These are phyloP conservation scores for Mycteria americana DNA, from an alignment of 2,797 vertebrate genomes.

Conservation along the genomic window DNA sequence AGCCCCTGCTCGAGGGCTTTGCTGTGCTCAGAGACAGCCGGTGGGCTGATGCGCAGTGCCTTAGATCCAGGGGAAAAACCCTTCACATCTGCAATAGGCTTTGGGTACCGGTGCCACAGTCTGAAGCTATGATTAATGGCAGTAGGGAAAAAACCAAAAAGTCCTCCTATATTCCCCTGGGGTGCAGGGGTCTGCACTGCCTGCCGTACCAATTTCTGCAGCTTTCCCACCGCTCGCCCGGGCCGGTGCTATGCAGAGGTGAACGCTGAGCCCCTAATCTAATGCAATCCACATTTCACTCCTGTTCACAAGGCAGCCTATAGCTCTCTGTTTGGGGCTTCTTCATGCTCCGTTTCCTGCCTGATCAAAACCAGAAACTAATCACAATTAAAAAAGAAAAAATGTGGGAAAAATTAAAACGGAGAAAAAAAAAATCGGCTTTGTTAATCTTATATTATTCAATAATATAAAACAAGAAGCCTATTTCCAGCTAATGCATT, in stretches of 20 bases:
- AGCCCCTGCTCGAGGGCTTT: background rate
- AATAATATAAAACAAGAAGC: background rate
- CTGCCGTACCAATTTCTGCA: background rate
- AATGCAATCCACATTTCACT: background rate
- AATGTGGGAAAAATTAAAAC: background rate
- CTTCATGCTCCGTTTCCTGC: constrained; percentile 44
- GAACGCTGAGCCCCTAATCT: background rate
- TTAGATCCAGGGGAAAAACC: background rate
- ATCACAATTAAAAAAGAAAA: background rate
- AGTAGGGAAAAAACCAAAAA: rapidly evolving
- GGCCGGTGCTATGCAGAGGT: background rate
- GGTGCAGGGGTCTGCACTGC: rapidly evolving
- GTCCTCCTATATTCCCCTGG: rapidly evolving
- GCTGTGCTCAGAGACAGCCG: background rate
- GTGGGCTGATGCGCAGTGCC: rapidly evolving
- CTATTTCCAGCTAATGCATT: background rate
- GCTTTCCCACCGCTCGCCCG: background rate
- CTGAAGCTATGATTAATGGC: background rate
- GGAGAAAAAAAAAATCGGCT: background rate
- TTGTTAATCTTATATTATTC: background rate
- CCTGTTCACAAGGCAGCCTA: background rate
- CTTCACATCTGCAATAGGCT: rapidly evolving
- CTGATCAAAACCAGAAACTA: constrained; percentile 58
- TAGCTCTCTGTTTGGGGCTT: background rate
- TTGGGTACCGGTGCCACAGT: background rate